These are phyloP conservation scores for Coelinius sp. DNA, from an alignment of 2,888 invertebrate species.

Conservation along the genomic window DNA sequence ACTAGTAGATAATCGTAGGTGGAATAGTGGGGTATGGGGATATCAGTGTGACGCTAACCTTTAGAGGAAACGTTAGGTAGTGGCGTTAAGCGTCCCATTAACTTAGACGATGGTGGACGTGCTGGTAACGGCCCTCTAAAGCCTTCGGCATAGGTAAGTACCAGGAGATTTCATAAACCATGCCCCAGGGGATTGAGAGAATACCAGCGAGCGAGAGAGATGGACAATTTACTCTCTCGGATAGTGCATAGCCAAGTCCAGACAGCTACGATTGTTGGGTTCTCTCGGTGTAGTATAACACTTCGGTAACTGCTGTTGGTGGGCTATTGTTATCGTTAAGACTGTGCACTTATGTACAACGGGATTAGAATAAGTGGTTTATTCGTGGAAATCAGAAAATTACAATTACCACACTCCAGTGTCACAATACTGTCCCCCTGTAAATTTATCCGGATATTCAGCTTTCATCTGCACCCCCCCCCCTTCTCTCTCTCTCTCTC, in stretches of 20 bases:
- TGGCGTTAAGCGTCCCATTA: constrained; percentile 61
- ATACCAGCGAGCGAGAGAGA: neutral
- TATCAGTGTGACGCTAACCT: constrained; percentile 16
- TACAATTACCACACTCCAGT: neutral
- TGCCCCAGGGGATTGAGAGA: neutral
- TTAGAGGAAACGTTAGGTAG: constrained; percentile 19
- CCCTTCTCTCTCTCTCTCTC: no score
- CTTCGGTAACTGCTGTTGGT: neutral
- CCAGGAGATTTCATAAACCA: constrained; percentile 5
- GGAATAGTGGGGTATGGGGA: neutral
- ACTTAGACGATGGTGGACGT: constrained; percentile 44
- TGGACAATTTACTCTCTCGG: neutral
- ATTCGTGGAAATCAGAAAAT: constrained; percentile 7
- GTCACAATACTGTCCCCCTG: neutral
- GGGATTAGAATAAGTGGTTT: constrained; percentile 21
- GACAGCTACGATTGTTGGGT: constrained; percentile 12
- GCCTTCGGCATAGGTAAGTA: constrained; percentile 45
- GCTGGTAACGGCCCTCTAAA: constrained; percentile 35
- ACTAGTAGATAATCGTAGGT: neutral
- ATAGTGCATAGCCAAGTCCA: neutral
- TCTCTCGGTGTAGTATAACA: constrained; percentile 10
- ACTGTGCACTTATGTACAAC: constrained; percentile 16
- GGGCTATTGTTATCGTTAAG: constrained; percentile 3
- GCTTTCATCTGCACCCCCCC: no score
- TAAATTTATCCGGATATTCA: neutral